phyloP scores from a whole-genome alignment of 2,888 invertebrate species.

The Cyrtodaria siliqua region DNA sequence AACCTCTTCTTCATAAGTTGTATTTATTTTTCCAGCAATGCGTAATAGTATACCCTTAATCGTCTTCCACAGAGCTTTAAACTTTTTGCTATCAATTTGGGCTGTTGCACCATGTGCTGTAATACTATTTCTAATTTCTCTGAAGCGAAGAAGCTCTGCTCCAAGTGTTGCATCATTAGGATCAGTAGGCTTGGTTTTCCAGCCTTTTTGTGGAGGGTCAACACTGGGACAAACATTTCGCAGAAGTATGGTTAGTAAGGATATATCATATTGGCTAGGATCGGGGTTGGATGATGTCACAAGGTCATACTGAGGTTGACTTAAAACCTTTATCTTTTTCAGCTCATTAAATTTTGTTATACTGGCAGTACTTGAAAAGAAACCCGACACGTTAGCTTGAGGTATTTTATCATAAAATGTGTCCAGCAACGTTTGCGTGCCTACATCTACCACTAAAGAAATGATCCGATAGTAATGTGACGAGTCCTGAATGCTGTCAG shows the following conservation, averaged over 20 bases:
- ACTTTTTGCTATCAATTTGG: background rate
- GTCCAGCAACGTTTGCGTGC: constrained; percentile 16
- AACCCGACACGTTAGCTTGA: background rate
- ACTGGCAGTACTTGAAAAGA: background rate
- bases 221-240: constrained; percentile 17
- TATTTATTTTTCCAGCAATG: background rate
- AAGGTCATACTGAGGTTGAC: background rate
- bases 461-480: constrained; percentile 12
- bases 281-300: constrained; percentile 20
- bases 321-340: background rate
- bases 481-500: constrained; percentile 7
- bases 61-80: background rate
- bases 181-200: background rate
- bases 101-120: constrained; percentile 5
- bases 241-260: constrained; percentile 17
- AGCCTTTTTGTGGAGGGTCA: background rate
- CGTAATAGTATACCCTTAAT: background rate
- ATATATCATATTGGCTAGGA: constrained; percentile 19
- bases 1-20: background rate
- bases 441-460: constrained; percentile 15
- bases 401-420: constrained; percentile 5
- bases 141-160: constrained; percentile 13
- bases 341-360: constrained; percentile 2
- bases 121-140: constrained; percentile 11
- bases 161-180: background rate